phyloP scores from a whole-genome alignment of 2,797 vertebrate species.

The Spinibarbus caldwelli region DNA sequence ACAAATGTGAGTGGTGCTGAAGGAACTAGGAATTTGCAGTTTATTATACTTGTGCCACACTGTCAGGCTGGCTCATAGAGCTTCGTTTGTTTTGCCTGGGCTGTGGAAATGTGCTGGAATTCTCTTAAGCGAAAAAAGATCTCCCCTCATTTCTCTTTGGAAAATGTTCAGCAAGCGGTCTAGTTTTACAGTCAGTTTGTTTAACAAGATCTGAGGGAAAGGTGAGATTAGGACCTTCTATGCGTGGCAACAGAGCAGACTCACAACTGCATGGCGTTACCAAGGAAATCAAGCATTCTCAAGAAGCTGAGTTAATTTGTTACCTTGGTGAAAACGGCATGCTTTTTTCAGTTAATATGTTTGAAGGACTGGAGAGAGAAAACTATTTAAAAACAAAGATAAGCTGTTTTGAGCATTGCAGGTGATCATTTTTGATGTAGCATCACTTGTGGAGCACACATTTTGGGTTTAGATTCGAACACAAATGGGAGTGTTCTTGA shows the following conservation, averaged over 20 bases:
- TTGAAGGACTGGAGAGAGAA: slow-evolving; percentile 13
- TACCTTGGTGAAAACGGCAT: slow-evolving; percentile 44
- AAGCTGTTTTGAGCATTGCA: background rate
- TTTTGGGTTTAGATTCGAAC: background rate
- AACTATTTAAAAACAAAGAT: background rate
- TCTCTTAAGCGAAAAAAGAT: slow-evolving; percentile 39
- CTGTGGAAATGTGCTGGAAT: slow-evolving; percentile 49
- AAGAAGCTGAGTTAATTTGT: slow-evolving; percentile 38
- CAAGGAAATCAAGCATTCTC: slow-evolving; percentile 48
- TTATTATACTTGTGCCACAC: slow-evolving; percentile 55
- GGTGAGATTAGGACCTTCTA: slow-evolving; percentile 41
- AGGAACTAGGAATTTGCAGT: slow-evolving; percentile 52
- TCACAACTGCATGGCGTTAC: slow-evolving; percentile 46
- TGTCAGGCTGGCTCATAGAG: slow-evolving; percentile 29
- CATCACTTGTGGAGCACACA: background rate
- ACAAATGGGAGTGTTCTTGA: background rate
- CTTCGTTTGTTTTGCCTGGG: slow-evolving; percentile 49
- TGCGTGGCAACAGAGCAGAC: slow-evolving; percentile 33
- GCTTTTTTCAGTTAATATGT: slow-evolving; percentile 30
- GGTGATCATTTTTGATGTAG: background rate
- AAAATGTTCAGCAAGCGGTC: slow-evolving; percentile 11
- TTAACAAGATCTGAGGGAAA: slow-evolving; percentile 49
- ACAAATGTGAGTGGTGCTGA: slow-evolving; percentile 52
- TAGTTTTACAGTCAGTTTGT: slow-evolving; percentile 46
- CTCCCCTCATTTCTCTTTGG: slow-evolving; percentile 28